phyloP scores from a whole-genome alignment of 2,888 invertebrate genomes.

The Timandra comae region DNA sequence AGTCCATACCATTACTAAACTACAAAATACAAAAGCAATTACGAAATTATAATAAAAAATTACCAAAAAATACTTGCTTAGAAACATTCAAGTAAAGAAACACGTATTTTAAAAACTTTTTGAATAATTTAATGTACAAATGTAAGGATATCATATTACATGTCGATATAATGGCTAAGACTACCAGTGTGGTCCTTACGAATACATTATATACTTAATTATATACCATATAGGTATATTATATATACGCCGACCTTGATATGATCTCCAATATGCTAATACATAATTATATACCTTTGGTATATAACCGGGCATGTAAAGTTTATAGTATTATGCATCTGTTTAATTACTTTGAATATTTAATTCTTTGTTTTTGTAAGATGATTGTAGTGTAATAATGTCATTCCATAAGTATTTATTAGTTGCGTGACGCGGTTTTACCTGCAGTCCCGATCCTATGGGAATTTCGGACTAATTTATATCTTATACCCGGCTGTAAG shows the following conservation, averaged over 20 bases:
- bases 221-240: constrained; percentile 9
- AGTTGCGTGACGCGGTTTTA: no score
- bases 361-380: no score
- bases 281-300: constrained; percentile 19
- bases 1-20: no score
- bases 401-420: no score
- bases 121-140: constrained; percentile 2
- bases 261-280: constrained; percentile 41
- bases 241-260: constrained; percentile 32
- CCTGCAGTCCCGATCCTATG: no score
- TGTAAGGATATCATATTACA: constrained; percentile 15
- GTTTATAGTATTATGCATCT: neutral
- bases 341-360: neutral
- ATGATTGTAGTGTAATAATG: no score
- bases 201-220: constrained; percentile 6
- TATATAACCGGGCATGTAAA: constrained; percentile 6
- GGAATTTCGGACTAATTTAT: no score
- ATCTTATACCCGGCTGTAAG: no score
- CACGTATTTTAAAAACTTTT: constrained; percentile 1
- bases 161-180: no score
- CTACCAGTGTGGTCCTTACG: constrained; percentile 15
- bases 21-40: no score
- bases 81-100: constrained; percentile 5
- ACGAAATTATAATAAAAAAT: no score
- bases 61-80: constrained; percentile 3